A percentile compares a stretch with the other conserved stretches of the same genome.
Conservation (phyloP, 2,888 invertebrate species). For the Epinotia bilunana region DNA sequence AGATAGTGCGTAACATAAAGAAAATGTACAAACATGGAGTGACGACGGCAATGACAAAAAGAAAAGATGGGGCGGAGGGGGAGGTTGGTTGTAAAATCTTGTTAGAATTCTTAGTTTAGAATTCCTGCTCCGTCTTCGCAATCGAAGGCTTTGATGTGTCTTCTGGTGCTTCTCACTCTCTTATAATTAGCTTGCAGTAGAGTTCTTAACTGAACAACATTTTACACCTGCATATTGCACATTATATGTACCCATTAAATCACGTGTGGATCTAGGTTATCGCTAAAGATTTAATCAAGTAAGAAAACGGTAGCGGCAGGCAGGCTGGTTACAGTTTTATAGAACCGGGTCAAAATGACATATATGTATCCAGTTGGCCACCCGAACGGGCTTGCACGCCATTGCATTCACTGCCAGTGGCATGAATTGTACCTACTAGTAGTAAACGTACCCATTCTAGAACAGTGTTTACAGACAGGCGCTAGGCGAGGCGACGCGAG, state of each 20-base stretch:
- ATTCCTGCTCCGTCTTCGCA: too few species aligned
- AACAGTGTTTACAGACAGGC: background rate
- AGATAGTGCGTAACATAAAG: too few species aligned
- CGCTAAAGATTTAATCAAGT: background rate
- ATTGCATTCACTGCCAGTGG: slow-evolving; percentile 1
- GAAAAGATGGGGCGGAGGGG: too few species aligned
- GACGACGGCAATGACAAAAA: too few species aligned
- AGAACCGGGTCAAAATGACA: slow-evolving; percentile 12
- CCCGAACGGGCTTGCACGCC: slow-evolving; percentile 1
- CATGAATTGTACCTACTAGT: background rate
- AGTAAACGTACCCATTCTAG: background rate
- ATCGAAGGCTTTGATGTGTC: too few species aligned
- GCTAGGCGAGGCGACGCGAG: too few species aligned
- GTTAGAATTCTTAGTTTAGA: too few species aligned
- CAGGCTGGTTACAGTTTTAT: slow-evolving; percentile 9
- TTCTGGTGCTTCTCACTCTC: too few species aligned
- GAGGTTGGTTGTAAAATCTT: too few species aligned
- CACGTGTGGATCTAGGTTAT: background rate
- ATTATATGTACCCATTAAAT: background rate
- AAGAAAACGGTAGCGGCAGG: slow-evolving; percentile 21
- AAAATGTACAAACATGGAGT: too few species aligned
- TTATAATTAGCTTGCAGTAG: too few species aligned
- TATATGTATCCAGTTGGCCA: background rate
- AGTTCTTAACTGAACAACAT: too few species aligned
- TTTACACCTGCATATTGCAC: background rate